These are phyloP conservation scores for Clistopyga incitator DNA, from an alignment of 2,888 invertebrate genomes.

Conservation along the genomic window DNA sequence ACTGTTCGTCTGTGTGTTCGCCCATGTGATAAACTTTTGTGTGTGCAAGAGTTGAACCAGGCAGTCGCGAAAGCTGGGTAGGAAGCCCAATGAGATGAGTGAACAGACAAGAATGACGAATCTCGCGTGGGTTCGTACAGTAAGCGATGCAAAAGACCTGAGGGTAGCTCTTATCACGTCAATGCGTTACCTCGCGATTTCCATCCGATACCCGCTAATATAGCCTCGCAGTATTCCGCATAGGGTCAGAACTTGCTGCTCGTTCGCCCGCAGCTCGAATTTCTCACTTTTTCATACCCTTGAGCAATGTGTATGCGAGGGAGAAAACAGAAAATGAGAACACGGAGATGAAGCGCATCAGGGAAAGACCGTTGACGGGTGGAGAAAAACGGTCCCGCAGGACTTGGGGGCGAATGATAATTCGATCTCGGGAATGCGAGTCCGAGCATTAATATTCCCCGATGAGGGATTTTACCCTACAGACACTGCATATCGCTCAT, in stretches of 20 bases:
- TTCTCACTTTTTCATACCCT: slow-evolving; percentile 11
- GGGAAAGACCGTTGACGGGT: slow-evolving; percentile 17
- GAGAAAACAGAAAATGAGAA: slow-evolving; percentile 33
- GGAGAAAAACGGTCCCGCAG: slow-evolving; percentile 27
- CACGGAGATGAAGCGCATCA: slow-evolving; percentile 11
- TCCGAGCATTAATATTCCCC: slow-evolving; percentile 57
- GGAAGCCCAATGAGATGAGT: slow-evolving; percentile 42
- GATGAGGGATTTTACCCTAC: slow-evolving; percentile 43
- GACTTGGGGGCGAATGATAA: slow-evolving; percentile 48
- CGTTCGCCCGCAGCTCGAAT: slow-evolving; percentile 10
- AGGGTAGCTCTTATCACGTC: slow-evolving; percentile 72
- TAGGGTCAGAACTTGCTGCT: slow-evolving; percentile 44
- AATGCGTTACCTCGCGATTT: slow-evolving; percentile 74
- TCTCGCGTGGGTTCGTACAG: slow-evolving; percentile 48
- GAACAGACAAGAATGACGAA: slow-evolving; percentile 49
- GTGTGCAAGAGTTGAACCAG: slow-evolving; percentile 37
- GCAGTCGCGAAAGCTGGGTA: slow-evolving; percentile 33
- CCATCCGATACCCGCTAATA: slow-evolving; percentile 73
- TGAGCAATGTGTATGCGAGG: slow-evolving; percentile 11
- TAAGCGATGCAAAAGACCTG: slow-evolving; percentile 69
- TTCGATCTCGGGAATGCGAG: slow-evolving; percentile 45
- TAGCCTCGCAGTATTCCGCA: slow-evolving; percentile 59
- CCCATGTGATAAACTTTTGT: neutral
- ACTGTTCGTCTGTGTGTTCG: slow-evolving; percentile 12
- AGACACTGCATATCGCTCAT: slow-evolving; percentile 43